Evolutionary conservation across 2,797 vertebrate species (phyloP).

Genomic region (Todus mexicanus): DNA sequence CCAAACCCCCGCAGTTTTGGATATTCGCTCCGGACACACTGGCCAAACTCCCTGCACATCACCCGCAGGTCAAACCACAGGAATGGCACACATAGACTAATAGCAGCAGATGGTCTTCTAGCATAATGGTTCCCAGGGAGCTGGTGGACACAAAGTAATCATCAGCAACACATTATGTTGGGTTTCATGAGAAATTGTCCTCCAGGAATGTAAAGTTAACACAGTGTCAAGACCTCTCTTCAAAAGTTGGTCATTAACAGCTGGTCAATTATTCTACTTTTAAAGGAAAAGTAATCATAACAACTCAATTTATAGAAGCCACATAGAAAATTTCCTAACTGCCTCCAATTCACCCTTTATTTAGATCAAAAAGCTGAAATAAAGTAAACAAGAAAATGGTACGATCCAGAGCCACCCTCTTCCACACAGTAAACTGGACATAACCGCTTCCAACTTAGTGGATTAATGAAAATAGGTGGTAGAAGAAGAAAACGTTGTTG

Average conservation of each 20-base stretch:
- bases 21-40: neutral
- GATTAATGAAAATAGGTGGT: neutral
- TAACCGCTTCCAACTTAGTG: neutral
- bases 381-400: neutral
- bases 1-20: neutral
- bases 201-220: conserved; percentile 16
- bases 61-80: neutral
- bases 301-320: neutral
- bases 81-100: neutral
- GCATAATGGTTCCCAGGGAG: neutral
- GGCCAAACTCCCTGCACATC: neutral
- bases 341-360: conserved; percentile 19
- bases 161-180: conserved; percentile 10
- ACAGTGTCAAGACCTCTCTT: conserved; percentile 19
- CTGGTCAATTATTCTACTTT: conserved; percentile 23
- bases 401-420: neutral
- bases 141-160: neutral
- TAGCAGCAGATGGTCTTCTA: conserved; percentile 27
- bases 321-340: neutral
- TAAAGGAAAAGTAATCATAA: neutral
- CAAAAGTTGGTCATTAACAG: conserved; percentile 19
- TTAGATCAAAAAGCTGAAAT: conserved; percentile 36
- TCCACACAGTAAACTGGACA: neutral
- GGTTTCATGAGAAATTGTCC: conserved; percentile 31
- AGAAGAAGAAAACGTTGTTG: neutral